These are phyloP conservation scores for Acrossocheilus fasciatus DNA, from an alignment of 2,797 vertebrate species.

Conservation along the genomic window DNA sequence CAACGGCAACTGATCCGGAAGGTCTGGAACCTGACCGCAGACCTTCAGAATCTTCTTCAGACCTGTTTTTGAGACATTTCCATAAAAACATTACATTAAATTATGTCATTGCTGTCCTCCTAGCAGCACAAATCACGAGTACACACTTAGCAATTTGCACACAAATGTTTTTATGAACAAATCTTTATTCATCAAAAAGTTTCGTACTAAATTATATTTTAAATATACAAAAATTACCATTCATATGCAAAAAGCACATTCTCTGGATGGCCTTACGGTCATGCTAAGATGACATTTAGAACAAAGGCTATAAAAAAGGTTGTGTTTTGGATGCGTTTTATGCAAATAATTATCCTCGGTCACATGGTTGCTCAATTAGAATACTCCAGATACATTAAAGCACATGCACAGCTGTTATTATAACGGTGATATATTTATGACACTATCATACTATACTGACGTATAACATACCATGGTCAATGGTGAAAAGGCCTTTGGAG, in stretches of 20 bases:
- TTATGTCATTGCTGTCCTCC: neutral
- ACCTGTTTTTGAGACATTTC: slow-evolving; percentile 74
- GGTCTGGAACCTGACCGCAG: slow-evolving; percentile 92
- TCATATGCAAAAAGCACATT: neutral
- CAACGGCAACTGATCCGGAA: slow-evolving; percentile 90
- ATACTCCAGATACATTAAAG: neutral
- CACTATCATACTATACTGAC: neutral
- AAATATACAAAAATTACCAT: neutral
- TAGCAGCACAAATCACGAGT: neutral
- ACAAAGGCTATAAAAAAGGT: neutral
- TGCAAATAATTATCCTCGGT: neutral
- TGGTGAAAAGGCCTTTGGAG: slow-evolving; percentile 85
- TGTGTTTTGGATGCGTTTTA: neutral
- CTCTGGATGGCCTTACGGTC: neutral
- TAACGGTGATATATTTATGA: too few species aligned
- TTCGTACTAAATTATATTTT: neutral
- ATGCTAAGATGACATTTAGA: neutral
- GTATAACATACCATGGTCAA: slow-evolving; percentile 87
- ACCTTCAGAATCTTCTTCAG: slow-evolving; percentile 96
- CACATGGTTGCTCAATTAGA: neutral
- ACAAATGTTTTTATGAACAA: neutral
- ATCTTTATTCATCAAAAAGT: neutral
- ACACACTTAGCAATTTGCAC: neutral
- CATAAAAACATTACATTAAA: neutral
- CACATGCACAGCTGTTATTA: neutral